These are phyloP conservation scores for Pseudococcus jackbeardsleyi DNA, from an alignment of 2,888 invertebrate genomes.

Conservation along the genomic window DNA sequence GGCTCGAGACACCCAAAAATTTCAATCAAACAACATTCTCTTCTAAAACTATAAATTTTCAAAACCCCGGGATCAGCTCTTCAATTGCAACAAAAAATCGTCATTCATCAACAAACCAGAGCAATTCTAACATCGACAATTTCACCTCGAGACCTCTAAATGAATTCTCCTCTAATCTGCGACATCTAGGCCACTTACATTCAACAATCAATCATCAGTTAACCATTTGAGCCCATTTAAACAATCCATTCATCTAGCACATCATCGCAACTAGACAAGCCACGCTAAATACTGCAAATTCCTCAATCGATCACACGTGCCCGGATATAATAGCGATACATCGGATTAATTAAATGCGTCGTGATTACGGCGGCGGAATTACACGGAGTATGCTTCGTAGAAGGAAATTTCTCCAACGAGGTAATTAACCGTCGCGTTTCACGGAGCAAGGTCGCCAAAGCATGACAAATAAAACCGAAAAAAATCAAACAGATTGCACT, in stretches of 20 bases:
- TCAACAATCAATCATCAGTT: background rate
- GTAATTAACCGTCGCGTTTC: conserved; percentile 29
- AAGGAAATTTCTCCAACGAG: conserved; percentile 20
- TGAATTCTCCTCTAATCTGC: too few relatives aligned
- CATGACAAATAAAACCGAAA: conserved; percentile 30
- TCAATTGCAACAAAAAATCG: too few relatives aligned
- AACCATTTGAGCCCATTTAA: background rate
- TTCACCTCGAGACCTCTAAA: too few relatives aligned
- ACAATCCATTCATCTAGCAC: background rate
- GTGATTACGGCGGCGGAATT: conserved; percentile 11
- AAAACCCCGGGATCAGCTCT: too few relatives aligned
- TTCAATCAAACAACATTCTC: too few relatives aligned
- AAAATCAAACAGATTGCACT: background rate
- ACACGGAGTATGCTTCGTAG: background rate
- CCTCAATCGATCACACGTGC: background rate
- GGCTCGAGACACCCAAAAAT: too few relatives aligned
- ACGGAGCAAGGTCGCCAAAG: background rate
- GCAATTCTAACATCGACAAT: too few relatives aligned
- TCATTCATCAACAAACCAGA: too few relatives aligned
- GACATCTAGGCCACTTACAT: background rate
- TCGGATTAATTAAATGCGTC: conserved; percentile 22
- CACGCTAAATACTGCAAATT: background rate
- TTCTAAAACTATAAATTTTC: too few relatives aligned
- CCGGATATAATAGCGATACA: background rate
- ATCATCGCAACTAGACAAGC: background rate